Base-by-base conservation (phyloP, 2,888 invertebrate genomes). In the Archips crataeganus region DNA sequence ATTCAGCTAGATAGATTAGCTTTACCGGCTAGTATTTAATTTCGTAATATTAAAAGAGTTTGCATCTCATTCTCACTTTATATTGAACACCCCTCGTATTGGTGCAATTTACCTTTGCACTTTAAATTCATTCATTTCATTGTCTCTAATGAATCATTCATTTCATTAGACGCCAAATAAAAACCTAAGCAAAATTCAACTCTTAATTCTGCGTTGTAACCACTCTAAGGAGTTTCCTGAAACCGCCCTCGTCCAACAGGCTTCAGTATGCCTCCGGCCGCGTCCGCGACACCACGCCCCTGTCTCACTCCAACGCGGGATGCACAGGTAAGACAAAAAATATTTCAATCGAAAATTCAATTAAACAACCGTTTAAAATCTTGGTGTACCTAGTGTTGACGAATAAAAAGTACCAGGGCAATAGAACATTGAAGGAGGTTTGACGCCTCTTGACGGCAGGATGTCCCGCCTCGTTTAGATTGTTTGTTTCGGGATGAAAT, bases 191-290 rank as follows among this genome's bases (percentile, higher is more conserved):
- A 36, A 36, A 5, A 36, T 36, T 36, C 11, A n/a, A n/a, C n/a
- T n/a, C n/a, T n/a, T n/a, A n/a, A n/a, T n/a, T n/a, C n/a, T n/a
- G n/a, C n/a, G 57, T 32, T 54, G 57, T 32, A 57, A 62, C 91
- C 85, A 63, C 93, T 89, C 89, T 83, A 78, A 83, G 76, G 2
- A 79, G 6, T 63, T 84, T 80, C 68, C 69, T 57, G 74, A 76
- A 79, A 79, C 83, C 84, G 87, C 88, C 87, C 80, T 77, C 77
- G 74, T 81, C 85, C 86, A 85, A 86, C 85, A 85, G 86, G 85
- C 78, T 85, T 81, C 84, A 91, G 92, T 91, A 77, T 79, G 79
- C 80, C 81, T 80, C 80, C 78, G 81, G 78, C 80, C 78, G 82
- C 80, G 81, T 75, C 75, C 79, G 82, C 80, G 85, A 70, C 68